Base-by-base conservation (phyloP, 1,140 invertebrate species). In the Uloborus diversus region DNA sequence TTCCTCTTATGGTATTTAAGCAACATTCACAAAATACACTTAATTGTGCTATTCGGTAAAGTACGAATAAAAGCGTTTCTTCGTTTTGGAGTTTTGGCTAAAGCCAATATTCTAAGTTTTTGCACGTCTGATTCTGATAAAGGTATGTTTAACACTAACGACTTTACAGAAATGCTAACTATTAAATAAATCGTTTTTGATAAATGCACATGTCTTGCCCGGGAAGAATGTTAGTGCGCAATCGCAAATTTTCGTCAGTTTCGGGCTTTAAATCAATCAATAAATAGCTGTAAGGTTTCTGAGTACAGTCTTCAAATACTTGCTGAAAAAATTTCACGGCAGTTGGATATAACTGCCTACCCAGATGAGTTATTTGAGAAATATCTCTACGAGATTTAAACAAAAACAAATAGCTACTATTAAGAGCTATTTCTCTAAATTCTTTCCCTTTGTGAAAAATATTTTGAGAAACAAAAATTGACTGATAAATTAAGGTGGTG, bases 371-470 rank as follows among this genome's bases (percentile, higher is more conserved):
- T 27, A 61, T 13, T 23, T 61, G 25, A 61, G 13, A 27, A 4
- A 61, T 13, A 61, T 61, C 57, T 32, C 57, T 9, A 17, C 30
- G 11, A 61, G 30, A 25, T 42, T 65, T 65, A 23, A 37, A 37
- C 11, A 65, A 28, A 65, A 42, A 37, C 11, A 65, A 37, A 42
- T 42, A 65, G 20, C 20, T 4, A 35, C 13, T 17, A 42, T 65
- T 65, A 3, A 65, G 25, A 37, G 35, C 13, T 37, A 33, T 65
- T 37, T 65, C 35, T 37, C 32, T 37, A 20, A 33, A 25, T 37
- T 65, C 20, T 33, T 42, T 65, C 25, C 62, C 30, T 42, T 65
- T 37, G 20, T 65, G 62, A 35, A 65, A 65, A 13, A 65, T 20
- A 28, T 37, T 37, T 23, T 35, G 62, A 23, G 7, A 13, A 7